A percentile compares a stretch with the other conserved stretches of the same genome.
phyloP scores from a whole-genome alignment of 2,888 invertebrate species.

The Cyclophora albipunctata region DNA sequence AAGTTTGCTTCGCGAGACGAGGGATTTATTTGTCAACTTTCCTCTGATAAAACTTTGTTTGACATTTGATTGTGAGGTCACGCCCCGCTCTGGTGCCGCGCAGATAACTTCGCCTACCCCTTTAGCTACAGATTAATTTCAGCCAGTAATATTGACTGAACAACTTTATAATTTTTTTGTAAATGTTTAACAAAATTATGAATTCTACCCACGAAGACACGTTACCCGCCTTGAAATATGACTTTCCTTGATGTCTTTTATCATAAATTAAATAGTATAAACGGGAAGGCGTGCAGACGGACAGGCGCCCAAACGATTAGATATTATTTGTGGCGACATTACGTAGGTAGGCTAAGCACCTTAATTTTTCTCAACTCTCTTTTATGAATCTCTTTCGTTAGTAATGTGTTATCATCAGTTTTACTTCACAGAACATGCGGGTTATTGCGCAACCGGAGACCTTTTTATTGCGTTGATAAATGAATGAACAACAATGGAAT shows the following conservation, averaged over 20 bases:
- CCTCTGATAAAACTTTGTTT: slow-evolving; percentile 69
- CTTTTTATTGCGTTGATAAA: slow-evolving; percentile 1
- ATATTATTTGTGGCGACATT: slow-evolving; percentile 14
- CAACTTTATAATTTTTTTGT: slow-evolving; percentile 26
- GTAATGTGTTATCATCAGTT: slow-evolving; percentile 8
- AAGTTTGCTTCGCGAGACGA: slow-evolving; percentile 46
- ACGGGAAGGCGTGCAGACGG: slow-evolving; percentile 10
- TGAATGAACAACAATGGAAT: slow-evolving; percentile 3
- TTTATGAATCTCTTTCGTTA: slow-evolving; percentile 7
- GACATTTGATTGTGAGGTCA: slow-evolving; percentile 69
- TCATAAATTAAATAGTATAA: slow-evolving; percentile 16
- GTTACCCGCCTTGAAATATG: slow-evolving; percentile 15
- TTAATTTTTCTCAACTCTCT: slow-evolving; percentile 9
- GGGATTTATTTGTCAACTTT: slow-evolving; percentile 72
- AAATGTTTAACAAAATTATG: slow-evolving; percentile 14
- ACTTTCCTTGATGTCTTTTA: slow-evolving; percentile 10
- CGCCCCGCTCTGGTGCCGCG: slow-evolving; percentile 38
- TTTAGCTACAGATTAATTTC: slow-evolving; percentile 49
- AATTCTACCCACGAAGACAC: slow-evolving; percentile 16
- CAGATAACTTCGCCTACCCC: slow-evolving; percentile 31
- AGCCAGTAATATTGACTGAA: slow-evolving; percentile 31
- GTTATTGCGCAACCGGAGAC: not conserved
- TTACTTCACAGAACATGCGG: not conserved
- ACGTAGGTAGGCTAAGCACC: slow-evolving; percentile 13
- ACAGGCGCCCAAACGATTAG: slow-evolving; percentile 14